Percentiles rank a stretch among this genome's conserved stretches.
phyloP scores from a whole-genome alignment of 2,797 vertebrate species.

The Paramormyrops hopkinsi region DNA sequence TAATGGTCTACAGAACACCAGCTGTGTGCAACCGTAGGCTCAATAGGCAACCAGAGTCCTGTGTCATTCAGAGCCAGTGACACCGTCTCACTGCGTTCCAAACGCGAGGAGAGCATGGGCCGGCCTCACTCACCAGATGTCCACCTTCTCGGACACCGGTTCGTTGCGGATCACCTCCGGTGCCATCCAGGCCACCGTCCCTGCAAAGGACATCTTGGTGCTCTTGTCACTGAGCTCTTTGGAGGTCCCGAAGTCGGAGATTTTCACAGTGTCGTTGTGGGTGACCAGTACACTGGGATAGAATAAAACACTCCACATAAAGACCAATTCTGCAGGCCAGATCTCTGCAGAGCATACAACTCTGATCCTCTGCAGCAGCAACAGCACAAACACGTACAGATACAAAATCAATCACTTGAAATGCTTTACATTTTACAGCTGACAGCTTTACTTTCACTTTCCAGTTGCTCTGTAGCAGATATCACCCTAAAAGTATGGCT shows the following conservation, averaged over 20 bases:
- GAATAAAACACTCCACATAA: background rate
- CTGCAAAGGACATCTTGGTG: slow-evolving; percentile 98
- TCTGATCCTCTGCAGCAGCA: background rate
- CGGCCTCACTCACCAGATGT: slow-evolving; percentile 82
- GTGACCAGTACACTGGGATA: slow-evolving; percentile 85
- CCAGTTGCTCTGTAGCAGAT: background rate
- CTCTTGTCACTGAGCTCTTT: slow-evolving; percentile 99
- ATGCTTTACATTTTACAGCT: background rate
- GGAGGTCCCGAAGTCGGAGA: slow-evolving; percentile 96
- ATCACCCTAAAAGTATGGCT: background rate
- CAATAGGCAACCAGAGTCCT: background rate
- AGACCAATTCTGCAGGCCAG: background rate
- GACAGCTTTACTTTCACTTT: background rate
- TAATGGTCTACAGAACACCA: background rate
- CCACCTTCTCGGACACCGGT: slow-evolving; percentile 95
- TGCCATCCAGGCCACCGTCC: slow-evolving; percentile 98
- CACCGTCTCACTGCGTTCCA: background rate
- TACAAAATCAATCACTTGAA: background rate
- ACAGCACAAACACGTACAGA: background rate
- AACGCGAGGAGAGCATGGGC: background rate
- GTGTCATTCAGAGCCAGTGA: background rate
- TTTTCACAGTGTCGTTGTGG: slow-evolving; percentile 89
- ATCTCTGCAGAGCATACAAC: background rate
- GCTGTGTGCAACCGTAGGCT: background rate
- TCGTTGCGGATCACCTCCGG: slow-evolving; percentile 97